Evolutionary conservation across 2,888 invertebrate genomes (phyloP), one percentile per base, ranked within the genome.

Genomic region (Ennomos fuscantarius): DNA sequence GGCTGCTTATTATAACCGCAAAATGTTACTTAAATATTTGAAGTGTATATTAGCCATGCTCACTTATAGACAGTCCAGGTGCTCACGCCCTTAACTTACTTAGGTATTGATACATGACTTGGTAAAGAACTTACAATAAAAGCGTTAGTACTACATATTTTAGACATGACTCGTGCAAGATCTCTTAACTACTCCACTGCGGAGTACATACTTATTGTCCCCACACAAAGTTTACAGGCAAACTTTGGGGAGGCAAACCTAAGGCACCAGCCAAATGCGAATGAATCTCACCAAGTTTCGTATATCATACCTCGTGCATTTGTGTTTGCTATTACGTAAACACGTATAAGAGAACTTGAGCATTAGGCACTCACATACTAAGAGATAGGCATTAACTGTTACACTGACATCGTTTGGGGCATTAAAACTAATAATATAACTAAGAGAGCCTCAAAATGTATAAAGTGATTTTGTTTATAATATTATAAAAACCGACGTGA

Each of bases 241-340:
- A 74, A 74, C 62, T 71, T 73, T 56, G 32, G 44, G 39, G 47
- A 68, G 60, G 59, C 49, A 64, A 65, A 63, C 62, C 67, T 56
- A 66, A 65, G 60, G 45, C 50, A 51, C 35, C 15, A 57, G 52
- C 51, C 55, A 56, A 55, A 56, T 56, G 50, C 60, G 24, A 55
- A 50, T 36, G 58, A 65, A 63, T 58, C 56, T 57, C 55, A 50
- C 56, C 55, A 69, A 73, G 67, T 72, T 73, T 66, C 51, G 49
- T 65, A 65, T 65, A 70, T 69, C 66, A 68, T 67, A 70, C 62
- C 66, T 62, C 64, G 51, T 66, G 65, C 71, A 71, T 69, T 70
- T 70, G 65, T 64, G 60, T 54, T 41, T 32, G 41, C 9, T 12
- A 41, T 46, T 24, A 41, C 54, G 42, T 51, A 36, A 55, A 43